Conservation (phyloP, 2,888 invertebrate species). For the Lasioglossum pauxillum region DNA sequence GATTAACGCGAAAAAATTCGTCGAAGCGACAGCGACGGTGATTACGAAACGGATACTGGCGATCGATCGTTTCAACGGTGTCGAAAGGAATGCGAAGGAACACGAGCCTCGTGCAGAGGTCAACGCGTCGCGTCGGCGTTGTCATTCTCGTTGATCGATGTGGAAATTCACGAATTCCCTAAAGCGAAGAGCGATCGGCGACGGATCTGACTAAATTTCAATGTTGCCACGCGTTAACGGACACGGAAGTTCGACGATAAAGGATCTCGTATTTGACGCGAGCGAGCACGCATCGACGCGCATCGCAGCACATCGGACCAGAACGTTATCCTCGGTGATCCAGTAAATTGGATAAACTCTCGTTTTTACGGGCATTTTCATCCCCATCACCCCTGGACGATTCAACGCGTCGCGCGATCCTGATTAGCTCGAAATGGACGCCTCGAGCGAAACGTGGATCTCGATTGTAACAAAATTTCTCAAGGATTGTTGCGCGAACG, state of each 20-base stretch:
- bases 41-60: slow-evolving; percentile 21
- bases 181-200: neutral
- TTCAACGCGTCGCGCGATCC: neutral
- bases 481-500: neutral
- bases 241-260: neutral
- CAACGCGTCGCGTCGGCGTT: slow-evolving; percentile 11
- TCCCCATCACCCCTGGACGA: neutral
- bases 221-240: neutral
- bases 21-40: neutral
- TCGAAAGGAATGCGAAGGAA: slow-evolving; percentile 9
- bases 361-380: slow-evolving; percentile 1
- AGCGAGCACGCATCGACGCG: neutral
- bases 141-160: slow-evolving; percentile 24
- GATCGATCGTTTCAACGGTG: neutral
- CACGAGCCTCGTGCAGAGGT: neutral
- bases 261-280: neutral
- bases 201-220: neutral
- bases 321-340: neutral
- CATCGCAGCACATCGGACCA: neutral
- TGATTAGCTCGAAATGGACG: neutral
- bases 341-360: neutral
- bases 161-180: slow-evolving; percentile 20
- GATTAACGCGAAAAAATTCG: neutral
- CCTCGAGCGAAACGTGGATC: neutral
- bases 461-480: neutral